Evolutionary conservation across 2,113 vertebrate genomes (phyloP), one percentile per base, ranked within the genome.

Genomic region (Protobothrops mucrosquamatus): DNA sequence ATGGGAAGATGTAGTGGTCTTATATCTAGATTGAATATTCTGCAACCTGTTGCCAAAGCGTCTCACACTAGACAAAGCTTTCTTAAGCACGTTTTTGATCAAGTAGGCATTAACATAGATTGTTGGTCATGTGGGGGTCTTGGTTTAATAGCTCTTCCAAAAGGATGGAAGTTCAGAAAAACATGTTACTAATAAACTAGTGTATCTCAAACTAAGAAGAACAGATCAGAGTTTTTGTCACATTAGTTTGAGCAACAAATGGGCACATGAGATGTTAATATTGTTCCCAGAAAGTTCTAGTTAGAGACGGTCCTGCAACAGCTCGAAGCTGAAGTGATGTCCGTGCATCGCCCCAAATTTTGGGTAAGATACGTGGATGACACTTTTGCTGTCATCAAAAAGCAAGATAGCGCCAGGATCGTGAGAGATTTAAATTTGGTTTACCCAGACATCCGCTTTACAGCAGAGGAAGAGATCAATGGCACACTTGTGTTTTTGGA

Each of bases 171-270:
- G 86, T 57, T 85, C 91, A 93, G 86, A 57, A 89, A 74, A 89
- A 89, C 91, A 93, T 57, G 94, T 95, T 92, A 2, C 34, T 87
- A 51, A 3, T 91, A 94, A 94, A 92, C 26, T 39, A 91, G 1
- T 29, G 24, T 92, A 94, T 91, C 85, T 90, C 74, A 34, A 56
- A 92, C 94, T 95, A 92, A 93, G 29, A 61, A 48, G 15, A 91
- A 46, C 90, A 59, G 87, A 23, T 57, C 86, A 52, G 51, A 96
- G 26, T 6, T 85, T 69, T 96, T 90, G 57, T 6, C 43, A 56
- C 39, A 57, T 24, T 48, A 23, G 2, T 56, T 88, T 86, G 34
- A 88, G 88, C 88, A 95, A 93, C 34, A 81, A 94, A 22, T 39
- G 15, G 20, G 0, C 26, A 9, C 87, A 91, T 61, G 15, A 87